Evolutionary conservation across 2,888 invertebrate genomes (phyloP).

Genomic region (Caenorhabditis sp.): DNA sequence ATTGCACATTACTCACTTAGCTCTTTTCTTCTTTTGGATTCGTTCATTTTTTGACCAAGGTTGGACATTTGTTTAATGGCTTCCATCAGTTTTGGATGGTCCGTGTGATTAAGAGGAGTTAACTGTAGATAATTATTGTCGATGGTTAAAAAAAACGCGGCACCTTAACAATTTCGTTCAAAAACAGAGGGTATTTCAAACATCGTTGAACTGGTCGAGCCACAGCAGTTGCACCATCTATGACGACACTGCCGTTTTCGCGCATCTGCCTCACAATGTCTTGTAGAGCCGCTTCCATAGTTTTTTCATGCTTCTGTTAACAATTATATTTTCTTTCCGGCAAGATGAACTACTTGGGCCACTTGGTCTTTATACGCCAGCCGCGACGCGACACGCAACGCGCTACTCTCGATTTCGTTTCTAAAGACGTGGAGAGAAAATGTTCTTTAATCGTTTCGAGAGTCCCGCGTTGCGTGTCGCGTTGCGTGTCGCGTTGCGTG

Average conservation of each 20-base stretch:
- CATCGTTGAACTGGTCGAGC: constrained; percentile 78
- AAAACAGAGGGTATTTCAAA: constrained; percentile 80
- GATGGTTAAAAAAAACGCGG: background rate
- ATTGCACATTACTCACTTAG: constrained; percentile 75
- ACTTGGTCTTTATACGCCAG: too few relatives aligned
- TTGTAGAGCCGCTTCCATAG: constrained; percentile 70
- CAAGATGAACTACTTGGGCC: too few relatives aligned
- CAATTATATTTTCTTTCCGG: too few relatives aligned
- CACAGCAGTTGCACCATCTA: constrained; percentile 78
- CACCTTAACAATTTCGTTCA: constrained; percentile 77
- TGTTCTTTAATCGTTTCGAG: too few relatives aligned
- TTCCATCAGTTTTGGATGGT: constrained; percentile 80
- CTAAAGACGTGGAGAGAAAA: too few relatives aligned
- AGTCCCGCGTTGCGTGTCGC: too few relatives aligned
- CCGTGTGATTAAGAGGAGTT: constrained; percentile 77
- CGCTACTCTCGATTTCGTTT: too few relatives aligned
- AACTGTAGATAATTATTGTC: constrained; percentile 54
- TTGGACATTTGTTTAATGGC: constrained; percentile 78
- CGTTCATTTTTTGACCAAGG: constrained; percentile 81
- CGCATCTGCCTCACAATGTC: constrained; percentile 69
- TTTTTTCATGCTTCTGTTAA: constrained; percentile 65
- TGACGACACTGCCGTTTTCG: constrained; percentile 58
- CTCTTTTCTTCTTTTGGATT: constrained; percentile 79
- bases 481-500: too few relatives aligned
- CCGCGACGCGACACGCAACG: too few relatives aligned